Evolutionary conservation across 2,888 invertebrate species (phyloP).

Genomic region (Pollenia angustigena): DNA sequence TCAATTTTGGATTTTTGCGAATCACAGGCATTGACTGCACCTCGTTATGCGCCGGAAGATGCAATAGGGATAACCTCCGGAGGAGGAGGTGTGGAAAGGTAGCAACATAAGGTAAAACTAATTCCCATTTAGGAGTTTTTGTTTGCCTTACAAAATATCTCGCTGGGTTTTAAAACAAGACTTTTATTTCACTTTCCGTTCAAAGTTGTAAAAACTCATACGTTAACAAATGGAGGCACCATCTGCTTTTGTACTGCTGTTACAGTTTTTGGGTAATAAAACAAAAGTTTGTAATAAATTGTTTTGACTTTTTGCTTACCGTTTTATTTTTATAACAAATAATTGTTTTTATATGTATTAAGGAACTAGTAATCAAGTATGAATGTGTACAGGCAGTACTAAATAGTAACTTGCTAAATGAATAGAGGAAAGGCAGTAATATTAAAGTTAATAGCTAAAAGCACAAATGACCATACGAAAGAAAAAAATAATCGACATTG

Average conservation of each 20-base stretch:
- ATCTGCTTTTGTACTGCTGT: slow-evolving; percentile 50
- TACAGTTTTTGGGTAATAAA: slow-evolving; percentile 65
- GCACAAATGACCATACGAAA: slow-evolving; percentile 27
- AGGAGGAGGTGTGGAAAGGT: no score
- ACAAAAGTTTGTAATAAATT: slow-evolving; percentile 71
- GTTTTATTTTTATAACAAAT: slow-evolving; percentile 69
- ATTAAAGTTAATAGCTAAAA: neutral
- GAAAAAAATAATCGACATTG: neutral
- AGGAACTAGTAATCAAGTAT: neutral
- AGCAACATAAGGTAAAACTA: no score
- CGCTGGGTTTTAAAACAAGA: slow-evolving; percentile 16
- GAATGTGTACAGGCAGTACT: neutral
- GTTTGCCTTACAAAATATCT: neutral
- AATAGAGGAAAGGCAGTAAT: neutral
- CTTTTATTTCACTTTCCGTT: slow-evolving; percentile 1
- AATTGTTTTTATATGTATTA: slow-evolving; percentile 69
- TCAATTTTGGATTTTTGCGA: no score
- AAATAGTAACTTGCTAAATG: neutral
- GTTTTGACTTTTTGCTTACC: slow-evolving; percentile 69
- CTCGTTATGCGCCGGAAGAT: no score
- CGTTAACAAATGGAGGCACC: slow-evolving; percentile 26
- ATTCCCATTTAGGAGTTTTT: no score
- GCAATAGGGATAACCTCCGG: no score
- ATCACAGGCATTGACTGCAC: no score
- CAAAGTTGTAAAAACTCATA: slow-evolving; percentile 35